Percentiles rank a stretch among this genome's conserved stretches.
Evolutionary conservation across 2,888 invertebrate genomes (phyloP).

Genomic region (Myopa tessellatipennis): DNA sequence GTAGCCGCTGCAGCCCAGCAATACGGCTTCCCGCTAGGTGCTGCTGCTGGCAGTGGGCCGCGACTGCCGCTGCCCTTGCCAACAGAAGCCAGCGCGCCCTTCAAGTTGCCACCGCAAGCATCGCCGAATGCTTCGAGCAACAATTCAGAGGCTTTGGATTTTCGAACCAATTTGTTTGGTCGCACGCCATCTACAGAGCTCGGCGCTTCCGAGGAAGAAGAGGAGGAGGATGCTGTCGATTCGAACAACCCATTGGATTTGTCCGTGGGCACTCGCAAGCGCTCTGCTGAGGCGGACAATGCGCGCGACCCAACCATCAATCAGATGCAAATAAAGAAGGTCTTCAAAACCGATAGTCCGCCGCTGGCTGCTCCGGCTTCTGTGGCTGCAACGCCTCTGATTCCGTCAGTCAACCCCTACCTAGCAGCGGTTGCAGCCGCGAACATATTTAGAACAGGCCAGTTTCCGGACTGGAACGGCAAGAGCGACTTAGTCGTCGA

Average conservation of each 20-base stretch:
- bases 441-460: constrained; percentile 79
- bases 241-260: constrained; percentile 79
- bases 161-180: constrained; percentile 78
- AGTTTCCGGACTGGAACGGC: constrained; percentile 76
- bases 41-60: constrained; percentile 56
- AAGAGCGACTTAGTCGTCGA: constrained; percentile 85
- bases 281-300: constrained; percentile 72
- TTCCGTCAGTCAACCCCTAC: constrained; percentile 83
- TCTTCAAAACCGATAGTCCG: constrained; percentile 61
- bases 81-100: constrained; percentile 74
- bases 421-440: constrained; percentile 84
- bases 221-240: constrained; percentile 72
- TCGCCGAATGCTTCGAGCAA: constrained; percentile 70
- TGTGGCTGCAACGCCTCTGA: constrained; percentile 78
- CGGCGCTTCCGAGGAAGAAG: constrained; percentile 69
- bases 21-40: constrained; percentile 78
- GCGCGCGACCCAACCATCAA: constrained; percentile 65
- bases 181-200: constrained; percentile 71
- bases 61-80: constrained; percentile 73
- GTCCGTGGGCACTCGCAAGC: constrained; percentile 81
- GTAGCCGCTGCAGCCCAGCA: constrained; percentile 80
- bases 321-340: constrained; percentile 63
- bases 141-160: constrained; percentile 79
- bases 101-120: constrained; percentile 66
- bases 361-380: constrained; percentile 75